Conservation (phyloP, 2,888 invertebrate species). For the Cataglyphis livida region DNA sequence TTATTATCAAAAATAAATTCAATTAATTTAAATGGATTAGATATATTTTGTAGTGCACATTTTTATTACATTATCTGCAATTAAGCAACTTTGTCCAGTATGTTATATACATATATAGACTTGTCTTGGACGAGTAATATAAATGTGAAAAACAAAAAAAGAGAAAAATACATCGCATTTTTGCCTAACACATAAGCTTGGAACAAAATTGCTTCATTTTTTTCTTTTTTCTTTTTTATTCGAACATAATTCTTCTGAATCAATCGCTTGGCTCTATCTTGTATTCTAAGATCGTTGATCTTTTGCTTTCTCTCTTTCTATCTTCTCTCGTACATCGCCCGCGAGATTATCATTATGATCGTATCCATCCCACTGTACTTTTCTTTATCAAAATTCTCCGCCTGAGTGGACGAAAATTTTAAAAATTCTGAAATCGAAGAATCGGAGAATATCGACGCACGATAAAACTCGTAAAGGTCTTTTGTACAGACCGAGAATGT, state of each 20-base stretch:
- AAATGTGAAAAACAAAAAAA: neutral
- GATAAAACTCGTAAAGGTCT: conserved; percentile 40
- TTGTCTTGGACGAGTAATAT: neutral
- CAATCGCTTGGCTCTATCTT: conserved; percentile 31
- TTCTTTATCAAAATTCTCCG: conserved; percentile 33
- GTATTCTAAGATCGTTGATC: conserved; percentile 31
- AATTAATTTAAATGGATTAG: conserved; percentile 16
- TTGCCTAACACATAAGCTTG: conserved; percentile 50
- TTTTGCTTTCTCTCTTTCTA: conserved; percentile 46
- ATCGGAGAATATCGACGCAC: conserved; percentile 33
- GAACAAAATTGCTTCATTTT: conserved; percentile 52
- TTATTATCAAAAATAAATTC: neutral
- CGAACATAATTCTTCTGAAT: conserved; percentile 32
- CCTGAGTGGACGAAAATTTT: conserved; percentile 19
- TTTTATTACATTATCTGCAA: conserved; percentile 6
- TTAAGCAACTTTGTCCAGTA: conserved; percentile 13
- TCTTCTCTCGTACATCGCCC: conserved; percentile 34
- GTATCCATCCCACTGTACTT: conserved; percentile 55
- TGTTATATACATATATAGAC: neutral
- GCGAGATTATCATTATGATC: conserved; percentile 14
- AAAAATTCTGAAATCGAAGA: conserved; percentile 34
- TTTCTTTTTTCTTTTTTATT: conserved; percentile 23
- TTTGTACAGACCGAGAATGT: conserved; percentile 25
- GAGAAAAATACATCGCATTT: conserved; percentile 1
- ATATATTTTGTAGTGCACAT: neutral